These are phyloP conservation scores for Tyto alba DNA, from an alignment of 2,113 vertebrate species.

Conservation along the genomic window DNA sequence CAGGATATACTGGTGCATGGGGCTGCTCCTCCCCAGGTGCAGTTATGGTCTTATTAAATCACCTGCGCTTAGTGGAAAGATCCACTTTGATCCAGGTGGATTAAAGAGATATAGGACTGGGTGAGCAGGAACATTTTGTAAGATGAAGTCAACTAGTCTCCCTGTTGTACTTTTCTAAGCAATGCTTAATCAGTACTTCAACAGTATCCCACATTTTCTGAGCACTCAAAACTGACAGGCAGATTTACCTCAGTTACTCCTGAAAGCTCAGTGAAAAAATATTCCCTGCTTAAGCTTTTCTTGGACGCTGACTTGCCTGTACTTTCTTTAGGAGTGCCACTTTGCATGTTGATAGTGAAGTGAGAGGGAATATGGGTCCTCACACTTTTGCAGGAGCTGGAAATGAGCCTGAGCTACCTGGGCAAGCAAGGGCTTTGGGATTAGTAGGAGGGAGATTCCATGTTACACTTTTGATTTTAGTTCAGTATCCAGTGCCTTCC, in stretches of 20 bases:
- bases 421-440: neutral
- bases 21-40: neutral
- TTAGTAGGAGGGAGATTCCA: neutral
- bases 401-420: neutral
- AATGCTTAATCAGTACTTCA: neutral
- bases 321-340: neutral
- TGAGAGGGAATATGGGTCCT: neutral
- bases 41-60: neutral
- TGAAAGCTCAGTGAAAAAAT: neutral
- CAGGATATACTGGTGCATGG: neutral
- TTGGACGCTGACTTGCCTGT: neutral
- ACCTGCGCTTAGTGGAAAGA: neutral
- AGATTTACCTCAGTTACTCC: neutral
- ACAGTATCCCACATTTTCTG: neutral
- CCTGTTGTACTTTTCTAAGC: neutral
- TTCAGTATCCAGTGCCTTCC: neutral
- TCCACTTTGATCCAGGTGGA: neutral
- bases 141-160: neutral
- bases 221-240: neutral
- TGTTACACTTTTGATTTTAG: neutral
- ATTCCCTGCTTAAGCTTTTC: neutral
- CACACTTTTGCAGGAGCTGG: neutral
- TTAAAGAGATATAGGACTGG: neutral
- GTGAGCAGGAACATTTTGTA: neutral
- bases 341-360: neutral